Percentiles rank a stretch among this genome's conserved stretches.
These are phyloP conservation scores for Zeus faber DNA, from an alignment of 2,113 vertebrate genomes.

Conservation along the genomic window DNA sequence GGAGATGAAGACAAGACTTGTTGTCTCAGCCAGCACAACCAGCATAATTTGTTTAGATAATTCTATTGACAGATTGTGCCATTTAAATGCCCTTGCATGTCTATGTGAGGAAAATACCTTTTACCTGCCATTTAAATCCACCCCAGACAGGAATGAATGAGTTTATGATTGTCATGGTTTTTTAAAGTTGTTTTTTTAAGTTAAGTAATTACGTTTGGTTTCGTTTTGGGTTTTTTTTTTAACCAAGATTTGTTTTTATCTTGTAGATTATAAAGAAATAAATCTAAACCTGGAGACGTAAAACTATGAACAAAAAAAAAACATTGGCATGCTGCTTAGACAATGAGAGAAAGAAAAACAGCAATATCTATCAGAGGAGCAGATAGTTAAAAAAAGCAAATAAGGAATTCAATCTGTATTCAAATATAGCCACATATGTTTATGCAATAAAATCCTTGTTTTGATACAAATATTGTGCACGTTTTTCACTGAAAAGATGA, in stretches of 20 bases:
- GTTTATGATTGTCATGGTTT: constrained; percentile 55
- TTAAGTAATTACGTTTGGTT: too few species aligned
- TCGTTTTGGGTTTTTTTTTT: constrained; percentile 51
- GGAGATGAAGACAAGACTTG: too few species aligned
- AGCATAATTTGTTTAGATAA: constrained; percentile 53
- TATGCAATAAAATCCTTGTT: constrained; percentile 73
- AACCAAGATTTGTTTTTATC: constrained; percentile 66
- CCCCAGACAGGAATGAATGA: constrained; percentile 26
- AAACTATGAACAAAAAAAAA: constrained; percentile 15
- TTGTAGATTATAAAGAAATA: constrained; percentile 61
- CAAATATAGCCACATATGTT: constrained; percentile 67
- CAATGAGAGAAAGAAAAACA: constrained; percentile 59
- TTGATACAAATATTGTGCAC: constrained; percentile 67
- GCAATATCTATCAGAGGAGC: constrained; percentile 68
- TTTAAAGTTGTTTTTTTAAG: constrained; percentile 31
- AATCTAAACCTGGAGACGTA: constrained; percentile 54
- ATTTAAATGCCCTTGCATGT: constrained; percentile 48
- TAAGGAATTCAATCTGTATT: constrained; percentile 54
- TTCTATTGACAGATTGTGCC: constrained; percentile 31
- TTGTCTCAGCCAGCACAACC: constrained; percentile 44
- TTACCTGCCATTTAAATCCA: constrained; percentile 46
- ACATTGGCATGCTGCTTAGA: constrained; percentile 69
- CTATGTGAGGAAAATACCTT: constrained; percentile 36
- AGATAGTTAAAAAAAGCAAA: constrained; percentile 67
- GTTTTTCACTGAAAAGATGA: too few species aligned